Evolutionary conservation across 2,888 invertebrate species (phyloP).

Genomic region (Tetragnatha montana): DNA sequence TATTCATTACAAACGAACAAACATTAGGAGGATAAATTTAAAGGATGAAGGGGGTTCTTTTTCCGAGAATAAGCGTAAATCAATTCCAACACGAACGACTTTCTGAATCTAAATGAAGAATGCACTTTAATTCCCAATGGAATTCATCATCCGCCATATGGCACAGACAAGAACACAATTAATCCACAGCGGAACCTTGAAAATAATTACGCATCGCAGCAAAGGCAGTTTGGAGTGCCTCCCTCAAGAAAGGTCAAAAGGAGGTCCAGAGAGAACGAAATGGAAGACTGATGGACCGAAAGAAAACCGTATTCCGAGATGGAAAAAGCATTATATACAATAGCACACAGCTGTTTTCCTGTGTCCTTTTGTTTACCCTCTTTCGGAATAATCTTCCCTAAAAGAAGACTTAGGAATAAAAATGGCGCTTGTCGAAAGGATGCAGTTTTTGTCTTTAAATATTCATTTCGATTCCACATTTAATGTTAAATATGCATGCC

Average conservation of each 20-base stretch:
- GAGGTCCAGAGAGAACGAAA: constrained; percentile 28
- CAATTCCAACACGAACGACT: background rate
- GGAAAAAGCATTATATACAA: constrained; percentile 37
- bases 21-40: too few relatives aligned
- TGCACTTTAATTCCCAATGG: background rate
- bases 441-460: constrained; percentile 38
- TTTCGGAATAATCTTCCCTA: too few relatives aligned
- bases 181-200: background rate
- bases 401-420: constrained; percentile 16
- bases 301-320: constrained; percentile 28
- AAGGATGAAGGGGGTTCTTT: too few relatives aligned
- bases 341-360: constrained; percentile 54
- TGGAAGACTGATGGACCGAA: constrained; percentile 52
- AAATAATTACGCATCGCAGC: background rate
- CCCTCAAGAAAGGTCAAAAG: constrained; percentile 22
- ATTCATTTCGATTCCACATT: constrained; percentile 46
- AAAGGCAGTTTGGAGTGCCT: background rate
- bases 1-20: too few relatives aligned
- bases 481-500: constrained; percentile 44
- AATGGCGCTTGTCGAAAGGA: background rate
- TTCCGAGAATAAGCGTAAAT: too few relatives aligned
- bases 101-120: background rate
- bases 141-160: background rate
- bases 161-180: background rate
- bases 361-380: constrained; percentile 50